These are phyloP conservation scores for Antheraea pernyi DNA, from an alignment of 1,140 invertebrate species.

Conservation along the genomic window DNA sequence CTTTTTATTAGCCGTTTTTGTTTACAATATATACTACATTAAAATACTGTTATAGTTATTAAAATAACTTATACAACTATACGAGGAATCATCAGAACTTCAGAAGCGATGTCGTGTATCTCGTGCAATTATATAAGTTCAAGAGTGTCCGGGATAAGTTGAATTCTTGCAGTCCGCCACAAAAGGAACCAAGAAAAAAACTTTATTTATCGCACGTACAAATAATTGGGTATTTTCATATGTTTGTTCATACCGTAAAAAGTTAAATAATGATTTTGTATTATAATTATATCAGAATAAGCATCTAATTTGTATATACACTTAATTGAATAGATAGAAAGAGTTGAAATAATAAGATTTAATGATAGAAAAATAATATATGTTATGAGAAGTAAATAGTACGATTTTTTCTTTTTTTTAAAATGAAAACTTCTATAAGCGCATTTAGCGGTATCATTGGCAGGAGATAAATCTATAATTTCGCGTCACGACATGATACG, in stretches of 20 bases:
- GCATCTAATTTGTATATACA: no score
- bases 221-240: background rate
- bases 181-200: background rate
- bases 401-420: no score
- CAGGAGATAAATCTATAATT: no score
- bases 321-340: no score
- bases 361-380: no score
- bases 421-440: no score
- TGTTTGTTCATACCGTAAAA: background rate
- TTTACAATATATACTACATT: background rate
- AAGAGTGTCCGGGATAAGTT: background rate
- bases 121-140: background rate
- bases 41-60: background rate
- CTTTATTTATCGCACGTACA: conserved; percentile 1
- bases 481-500: no score
- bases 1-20: no score
- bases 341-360: no score
- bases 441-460: no score
- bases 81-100: background rate
- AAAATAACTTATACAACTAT: background rate
- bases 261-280: background rate
- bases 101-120: background rate
- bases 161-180: background rate
- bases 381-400: no score
- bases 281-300: no score